Percentiles rank a stretch among this genome's conserved stretches.
phyloP scores from a whole-genome alignment of 2,888 invertebrate species.

The Abrostola triplasia region DNA sequence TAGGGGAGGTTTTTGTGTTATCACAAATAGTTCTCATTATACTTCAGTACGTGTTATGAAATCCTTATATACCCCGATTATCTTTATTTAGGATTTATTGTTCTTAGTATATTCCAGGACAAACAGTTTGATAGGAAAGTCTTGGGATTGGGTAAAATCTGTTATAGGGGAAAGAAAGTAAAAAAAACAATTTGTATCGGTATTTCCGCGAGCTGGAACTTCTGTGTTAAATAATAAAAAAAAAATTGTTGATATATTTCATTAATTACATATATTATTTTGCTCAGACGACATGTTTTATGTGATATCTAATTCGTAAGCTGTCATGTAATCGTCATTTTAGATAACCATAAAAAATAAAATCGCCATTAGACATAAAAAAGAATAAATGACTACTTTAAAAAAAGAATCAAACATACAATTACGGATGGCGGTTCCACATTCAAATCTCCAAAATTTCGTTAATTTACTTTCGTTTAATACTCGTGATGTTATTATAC shows the following conservation, averaged over 20 bases:
- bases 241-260: no score
- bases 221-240: no score
- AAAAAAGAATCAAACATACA: conserved; percentile 5
- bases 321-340: background rate
- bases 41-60: conserved; percentile 45
- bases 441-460: conserved; percentile 34
- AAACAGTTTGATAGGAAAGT: background rate
- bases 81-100: background rate
- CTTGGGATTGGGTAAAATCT: no score
- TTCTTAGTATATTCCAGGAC: background rate
- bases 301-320: no score
- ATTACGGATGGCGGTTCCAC: conserved; percentile 6
- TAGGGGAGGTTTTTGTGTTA: conserved; percentile 53
- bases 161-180: no score
- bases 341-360: background rate
- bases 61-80: conserved; percentile 21
- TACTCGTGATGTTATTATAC: conserved; percentile 47
- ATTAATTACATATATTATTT: no score
- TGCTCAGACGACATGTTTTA: no score
- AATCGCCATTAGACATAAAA: conserved; percentile 2
- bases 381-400: background rate
- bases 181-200: no score
- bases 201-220: no score
- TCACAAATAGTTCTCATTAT: conserved; percentile 52
- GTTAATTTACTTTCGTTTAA: conserved; percentile 51